Conservation (phyloP, 2,888 invertebrate genomes). For the Cancer borealis region DNA sequence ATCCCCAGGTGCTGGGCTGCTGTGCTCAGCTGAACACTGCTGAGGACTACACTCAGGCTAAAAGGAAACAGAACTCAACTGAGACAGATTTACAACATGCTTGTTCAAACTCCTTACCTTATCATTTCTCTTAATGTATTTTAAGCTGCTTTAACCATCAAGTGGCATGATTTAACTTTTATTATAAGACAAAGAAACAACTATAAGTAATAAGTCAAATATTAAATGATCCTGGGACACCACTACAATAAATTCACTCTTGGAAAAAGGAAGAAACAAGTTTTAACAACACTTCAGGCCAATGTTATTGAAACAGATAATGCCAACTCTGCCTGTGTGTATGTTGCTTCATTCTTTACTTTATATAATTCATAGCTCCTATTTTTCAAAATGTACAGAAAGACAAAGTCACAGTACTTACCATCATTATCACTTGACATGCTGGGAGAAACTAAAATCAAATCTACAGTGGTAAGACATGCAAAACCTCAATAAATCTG, state of each 20-base stretch:
- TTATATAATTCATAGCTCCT: neutral
- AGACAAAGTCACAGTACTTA: neutral
- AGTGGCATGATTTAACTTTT: neutral
- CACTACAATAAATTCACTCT: neutral
- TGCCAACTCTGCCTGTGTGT: neutral
- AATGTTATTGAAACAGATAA: neutral
- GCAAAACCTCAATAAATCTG: neutral
- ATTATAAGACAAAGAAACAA: too few species aligned
- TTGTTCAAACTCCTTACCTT: neutral
- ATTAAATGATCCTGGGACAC: too few species aligned
- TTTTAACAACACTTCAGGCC: neutral
- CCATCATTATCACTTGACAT: neutral
- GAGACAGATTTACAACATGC: neutral
- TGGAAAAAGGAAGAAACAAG: neutral
- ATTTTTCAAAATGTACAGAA: neutral
- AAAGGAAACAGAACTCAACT: neutral
- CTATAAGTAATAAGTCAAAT: too few species aligned
- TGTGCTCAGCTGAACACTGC: conserved; percentile 57
- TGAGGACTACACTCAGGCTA: conserved; percentile 70
- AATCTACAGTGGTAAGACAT: neutral
- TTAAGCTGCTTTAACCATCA: neutral
- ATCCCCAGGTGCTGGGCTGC: conserved; percentile 63
- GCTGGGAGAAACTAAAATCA: neutral
- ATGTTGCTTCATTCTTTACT: neutral
- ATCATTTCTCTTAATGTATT: neutral